These are phyloP conservation scores for Acrobasis consociella DNA, from an alignment of 2,888 invertebrate genomes.

Conservation along the genomic window DNA sequence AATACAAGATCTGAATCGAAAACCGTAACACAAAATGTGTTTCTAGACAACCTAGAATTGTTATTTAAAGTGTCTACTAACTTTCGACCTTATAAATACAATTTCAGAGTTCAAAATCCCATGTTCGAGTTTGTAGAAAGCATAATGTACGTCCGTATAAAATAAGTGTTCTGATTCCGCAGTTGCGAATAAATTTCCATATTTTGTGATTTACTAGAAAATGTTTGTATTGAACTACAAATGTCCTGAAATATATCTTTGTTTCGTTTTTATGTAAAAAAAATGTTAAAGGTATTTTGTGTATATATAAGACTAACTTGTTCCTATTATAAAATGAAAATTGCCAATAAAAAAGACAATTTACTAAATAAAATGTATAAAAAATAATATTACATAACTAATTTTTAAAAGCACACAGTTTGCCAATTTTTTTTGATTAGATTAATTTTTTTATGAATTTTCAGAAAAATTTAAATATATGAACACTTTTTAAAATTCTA, in stretches of 20 bases:
- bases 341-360: too few relatives aligned
- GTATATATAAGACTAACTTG: too few relatives aligned
- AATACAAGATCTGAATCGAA: conserved; percentile 35
- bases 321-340: too few relatives aligned
- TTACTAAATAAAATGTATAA: too few relatives aligned
- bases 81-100: conserved; percentile 28
- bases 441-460: too few relatives aligned
- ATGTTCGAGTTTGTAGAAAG: conserved; percentile 35
- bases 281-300: too few relatives aligned
- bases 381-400: too few relatives aligned
- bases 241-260: not conserved
- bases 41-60: conserved; percentile 23
- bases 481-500: not conserved
- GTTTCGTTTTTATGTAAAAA: not conserved
- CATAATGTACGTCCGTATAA: conserved; percentile 21
- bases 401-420: too few relatives aligned
- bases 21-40: conserved; percentile 23
- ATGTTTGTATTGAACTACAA: conserved; percentile 5
- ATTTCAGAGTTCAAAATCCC: conserved; percentile 33
- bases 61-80: not conserved
- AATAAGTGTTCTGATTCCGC: conserved; percentile 15
- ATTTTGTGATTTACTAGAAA: conserved; percentile 13
- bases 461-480: too few relatives aligned
- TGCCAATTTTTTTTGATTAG: too few relatives aligned
- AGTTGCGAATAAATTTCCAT: conserved; percentile 21